Base-by-base conservation (phyloP, 2,888 invertebrate species). In the Belgica antarctica region DNA sequence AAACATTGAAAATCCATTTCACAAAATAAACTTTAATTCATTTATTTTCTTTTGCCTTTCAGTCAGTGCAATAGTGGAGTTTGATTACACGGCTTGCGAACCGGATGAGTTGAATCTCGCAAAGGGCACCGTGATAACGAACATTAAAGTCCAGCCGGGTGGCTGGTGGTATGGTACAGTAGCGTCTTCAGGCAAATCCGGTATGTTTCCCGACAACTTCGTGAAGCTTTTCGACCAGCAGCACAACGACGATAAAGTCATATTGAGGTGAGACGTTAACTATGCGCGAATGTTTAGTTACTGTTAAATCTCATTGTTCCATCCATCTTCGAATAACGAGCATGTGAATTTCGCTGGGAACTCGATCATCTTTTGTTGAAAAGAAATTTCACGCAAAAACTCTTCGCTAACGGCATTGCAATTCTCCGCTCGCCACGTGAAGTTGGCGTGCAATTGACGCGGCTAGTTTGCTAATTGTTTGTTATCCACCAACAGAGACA, bases 101-200 rank as follows among this genome's bases (percentile, higher is more conserved):
- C 82, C 87, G 1, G 93, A 93, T 78, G 94, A 95, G 83, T 81
- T 95, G 77, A 87, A 89, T 57, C 84, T 95, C 73, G 84, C 86
- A 73, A 89, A 89, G 75, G 94, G 94, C 71, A 92, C 94, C 79
- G 83, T 92, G 72, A 87, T 95, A 75, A 87, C 86, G 73, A 89
- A 90, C 77, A 91, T 94, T 68, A 85, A 87, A 75, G 84, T 87
- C 74, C 85, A 89, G 75, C 84, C 87, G 27, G 92, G 90, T 70
- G 94, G 94, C 72, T 96, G 96, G 94, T 94, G 91, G 90, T 87
- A 91, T 78, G 95, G 95, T n/a, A 88, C 88, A 71, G 81, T 94
- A 70, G 82, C 84, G 74, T 72, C 76, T 66, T 83, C 82, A 71
- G 92, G 92, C 71, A 87, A 88, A 76, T 86, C 86, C 72, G 95